A percentile compares a stretch with the other conserved stretches of the same genome.
phyloP scores from a whole-genome alignment of 2,797 vertebrate genomes.

The Characodon lateralis region DNA sequence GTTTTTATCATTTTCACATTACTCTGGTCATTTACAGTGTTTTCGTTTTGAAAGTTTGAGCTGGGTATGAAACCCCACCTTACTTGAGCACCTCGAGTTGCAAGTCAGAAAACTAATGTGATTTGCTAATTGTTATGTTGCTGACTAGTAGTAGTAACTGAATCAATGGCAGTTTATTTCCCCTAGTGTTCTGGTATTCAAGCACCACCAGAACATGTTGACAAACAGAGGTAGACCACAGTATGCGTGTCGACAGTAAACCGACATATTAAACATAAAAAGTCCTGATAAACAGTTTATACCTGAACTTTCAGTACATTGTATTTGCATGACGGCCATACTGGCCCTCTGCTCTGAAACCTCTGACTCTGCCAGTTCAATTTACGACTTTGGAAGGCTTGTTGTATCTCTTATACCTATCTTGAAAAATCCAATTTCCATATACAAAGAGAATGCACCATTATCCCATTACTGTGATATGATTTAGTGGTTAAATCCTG shows the following conservation, averaged over 20 bases:
- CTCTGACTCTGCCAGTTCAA: neutral
- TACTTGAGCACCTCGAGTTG: neutral
- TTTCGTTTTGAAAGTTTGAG: neutral
- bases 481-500: neutral
- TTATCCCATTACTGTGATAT: neutral
- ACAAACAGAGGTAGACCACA: neutral
- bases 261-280: too few relatives aligned
- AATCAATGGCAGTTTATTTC: too few relatives aligned
- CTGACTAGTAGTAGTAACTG: neutral
- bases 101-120: neutral
- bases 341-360: neutral
- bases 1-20: neutral
- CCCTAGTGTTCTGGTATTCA: neutral
- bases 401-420: neutral
- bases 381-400: neutral
- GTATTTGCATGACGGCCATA: too few relatives aligned
- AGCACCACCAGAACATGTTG: neutral
- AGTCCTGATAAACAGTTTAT: too few relatives aligned
- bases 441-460: neutral
- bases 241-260: too few relatives aligned
- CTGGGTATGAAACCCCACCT: neutral
- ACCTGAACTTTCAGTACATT: too few relatives aligned
- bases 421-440: neutral
- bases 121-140: neutral
- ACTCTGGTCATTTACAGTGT: neutral